Percentiles rank a stretch among this genome's conserved stretches.
Conservation (phyloP, 2,888 invertebrate genomes). For the Bombylius major region DNA sequence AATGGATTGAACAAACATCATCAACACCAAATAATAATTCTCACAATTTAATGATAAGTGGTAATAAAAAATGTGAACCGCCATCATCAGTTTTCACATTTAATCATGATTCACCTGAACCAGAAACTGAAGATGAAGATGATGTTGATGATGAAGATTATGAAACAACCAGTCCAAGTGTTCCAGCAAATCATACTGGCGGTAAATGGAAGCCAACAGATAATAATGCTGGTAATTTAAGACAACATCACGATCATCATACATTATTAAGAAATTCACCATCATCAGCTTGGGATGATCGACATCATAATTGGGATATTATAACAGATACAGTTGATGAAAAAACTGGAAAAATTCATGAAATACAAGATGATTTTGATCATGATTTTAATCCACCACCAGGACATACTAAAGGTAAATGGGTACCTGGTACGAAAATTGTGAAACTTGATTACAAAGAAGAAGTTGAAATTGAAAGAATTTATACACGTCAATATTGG, state of each 20-base stretch:
- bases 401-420: slow-evolving; percentile 65
- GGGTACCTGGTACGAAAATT: slow-evolving; percentile 58
- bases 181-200: slow-evolving; percentile 46
- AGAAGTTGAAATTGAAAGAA: slow-evolving; percentile 33
- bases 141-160: slow-evolving; percentile 31
- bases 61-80: slow-evolving; percentile 41
- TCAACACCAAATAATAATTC: slow-evolving; percentile 14
- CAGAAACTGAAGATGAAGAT: slow-evolving; percentile 28
- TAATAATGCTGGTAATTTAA: slow-evolving; percentile 22
- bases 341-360: neutral
- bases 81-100: slow-evolving; percentile 30
- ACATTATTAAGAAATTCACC: slow-evolving; percentile 16
- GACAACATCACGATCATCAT: neutral
- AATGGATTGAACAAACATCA: slow-evolving; percentile 23
- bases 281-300: slow-evolving; percentile 42
- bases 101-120: slow-evolving; percentile 24
- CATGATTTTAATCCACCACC: slow-evolving; percentile 50
- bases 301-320: slow-evolving; percentile 10
- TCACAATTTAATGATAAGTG: slow-evolving; percentile 46
- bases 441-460: slow-evolving; percentile 41
- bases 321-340: slow-evolving; percentile 3
- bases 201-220: slow-evolving; percentile 64
- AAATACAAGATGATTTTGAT: slow-evolving; percentile 26
- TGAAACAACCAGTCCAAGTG: slow-evolving; percentile 43
- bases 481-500: slow-evolving; percentile 52